Evolutionary conservation across 2,888 invertebrate species (phyloP), one percentile per base, ranked within the genome.

Genomic region (Graphium colonna): DNA sequence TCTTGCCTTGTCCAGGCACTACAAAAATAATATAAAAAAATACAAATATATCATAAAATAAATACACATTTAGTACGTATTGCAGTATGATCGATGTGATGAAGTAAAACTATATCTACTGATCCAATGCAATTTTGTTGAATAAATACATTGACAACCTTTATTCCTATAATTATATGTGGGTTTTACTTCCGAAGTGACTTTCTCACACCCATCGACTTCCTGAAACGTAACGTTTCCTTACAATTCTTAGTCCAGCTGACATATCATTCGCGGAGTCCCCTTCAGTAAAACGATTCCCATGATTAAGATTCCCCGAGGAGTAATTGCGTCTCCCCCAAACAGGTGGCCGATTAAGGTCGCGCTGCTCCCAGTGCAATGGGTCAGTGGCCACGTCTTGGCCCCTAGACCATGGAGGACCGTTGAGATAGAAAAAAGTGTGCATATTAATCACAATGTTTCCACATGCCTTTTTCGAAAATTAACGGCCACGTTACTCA

Each of bases 331-430:
- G 60, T 65, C 59, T 65, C 73, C 79, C 79, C 71, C 61, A 68
- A 71, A 82, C 87, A 88, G 88, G 88, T 88, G 88, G 63, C 64
- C 61, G 58, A 81, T 81, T 79, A 88, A 88, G 88, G 88, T 86
- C 82, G 84, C 80, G 80, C 67, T 74, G 76, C 84, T 86, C 87
- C 77, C 87, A 88, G 61, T 72, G 82, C 67, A 68, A 79, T 75
- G 84, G 83, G 79, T 77, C 85, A 78, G 67, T 79, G 75, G 63
- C 60, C 71, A 69, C 68, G 72, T 71, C 76, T 75, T 64, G 63
- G 65, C 60, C 55, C 72, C 67, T 52, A 70, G 77, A 80, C 76
- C 83, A 76, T 80, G 79, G 74, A 76, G 72, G 73, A 63, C 83
- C 82, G 87, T 88, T 87, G 72, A 45, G 57, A 45, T 49, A 62